Evolutionary conservation across 2,888 invertebrate genomes (phyloP), one percentile per base, ranked within the genome.

Genomic region (Pristionchus exspectatus): DNA sequence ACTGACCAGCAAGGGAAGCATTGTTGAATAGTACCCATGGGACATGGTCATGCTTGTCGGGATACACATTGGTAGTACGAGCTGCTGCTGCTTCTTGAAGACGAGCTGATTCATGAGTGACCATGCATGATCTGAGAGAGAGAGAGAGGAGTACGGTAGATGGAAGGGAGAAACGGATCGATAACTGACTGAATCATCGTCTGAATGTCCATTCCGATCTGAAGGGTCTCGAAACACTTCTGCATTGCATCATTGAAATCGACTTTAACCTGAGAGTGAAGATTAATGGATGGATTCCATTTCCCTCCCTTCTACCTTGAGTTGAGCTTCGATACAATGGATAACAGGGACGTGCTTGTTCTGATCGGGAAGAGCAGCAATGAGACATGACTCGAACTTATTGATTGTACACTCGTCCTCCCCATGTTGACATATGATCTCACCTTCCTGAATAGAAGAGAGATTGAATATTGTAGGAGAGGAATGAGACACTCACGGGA

Each of bases 21-120:
- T 93, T 92, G 90, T 94, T 93, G 90, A 94, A 91, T 7, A 94
- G 90, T 18, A 94, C 63, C 93, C 93, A 94, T n/a, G 94, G 94
- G 12, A 94, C 94, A 86, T 91, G 91, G 7, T 91, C 88, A 86
- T 94, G 94, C n/a, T 87, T 74, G 24, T 93, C 92, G 10, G 92
- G 92, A 27, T 69, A 89, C 50, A 93, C 92, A 63, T 91, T 90
- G 72, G 87, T 89, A 1, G 94, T 94, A 14, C 92, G 89, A 10
- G 89, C 89, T 50, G 94, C 94, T 0, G 94, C 93, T 33, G 91
- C 90, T 38, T 81, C 84, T 77, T 94, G 94, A 12, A 94, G 92
- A 86, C 92, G 89, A 30, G 91, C 86, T 27, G 93, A 93, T 30
- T 92, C 91, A 30, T 91, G 91, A 18, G 93, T 92, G n/a, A 93